phyloP scores from a whole-genome alignment of 2,888 invertebrate species.

The Hylaea fasciaria region DNA sequence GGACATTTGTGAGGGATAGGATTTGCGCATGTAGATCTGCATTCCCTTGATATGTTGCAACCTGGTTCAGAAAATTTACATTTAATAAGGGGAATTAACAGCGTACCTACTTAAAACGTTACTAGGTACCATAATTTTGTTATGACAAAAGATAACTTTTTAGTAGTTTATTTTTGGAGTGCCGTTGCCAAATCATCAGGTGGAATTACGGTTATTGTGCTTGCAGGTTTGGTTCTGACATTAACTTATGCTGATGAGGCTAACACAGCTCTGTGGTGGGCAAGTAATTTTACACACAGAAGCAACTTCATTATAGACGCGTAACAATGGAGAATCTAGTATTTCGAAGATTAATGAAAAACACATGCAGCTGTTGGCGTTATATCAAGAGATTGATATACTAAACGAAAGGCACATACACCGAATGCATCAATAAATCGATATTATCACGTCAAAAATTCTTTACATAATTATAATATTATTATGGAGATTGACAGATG shows the following conservation, averaged over 20 bases:
- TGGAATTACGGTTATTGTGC: no score
- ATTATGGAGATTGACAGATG: no score
- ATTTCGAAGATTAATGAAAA: background rate
- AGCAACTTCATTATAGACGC: conserved; percentile 43
- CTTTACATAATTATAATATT: no score
- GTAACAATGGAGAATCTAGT: conserved; percentile 26
- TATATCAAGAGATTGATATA: background rate
- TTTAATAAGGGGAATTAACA: background rate
- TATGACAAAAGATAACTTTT: no score
- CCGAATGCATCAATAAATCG: no score
- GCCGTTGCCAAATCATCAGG: no score
- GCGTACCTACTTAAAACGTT: no score
- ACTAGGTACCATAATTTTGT: no score
- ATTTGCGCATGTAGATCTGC: conserved; percentile 42
- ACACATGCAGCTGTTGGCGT: background rate
- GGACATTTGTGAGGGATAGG: conserved; percentile 30
- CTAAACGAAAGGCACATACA: no score
- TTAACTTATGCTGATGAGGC: conserved; percentile 26
- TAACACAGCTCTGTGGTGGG: conserved; percentile 44
- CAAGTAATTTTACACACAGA: conserved; percentile 37
- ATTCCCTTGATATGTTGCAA: conserved; percentile 32
- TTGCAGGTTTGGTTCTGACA: conserved; percentile 32
- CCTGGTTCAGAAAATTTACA: conserved; percentile 2
- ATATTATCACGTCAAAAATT: no score
- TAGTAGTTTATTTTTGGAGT: no score